These are phyloP conservation scores for Actenoides lindsayi DNA, from an alignment of 2,113 vertebrate genomes.

Conservation along the genomic window DNA sequence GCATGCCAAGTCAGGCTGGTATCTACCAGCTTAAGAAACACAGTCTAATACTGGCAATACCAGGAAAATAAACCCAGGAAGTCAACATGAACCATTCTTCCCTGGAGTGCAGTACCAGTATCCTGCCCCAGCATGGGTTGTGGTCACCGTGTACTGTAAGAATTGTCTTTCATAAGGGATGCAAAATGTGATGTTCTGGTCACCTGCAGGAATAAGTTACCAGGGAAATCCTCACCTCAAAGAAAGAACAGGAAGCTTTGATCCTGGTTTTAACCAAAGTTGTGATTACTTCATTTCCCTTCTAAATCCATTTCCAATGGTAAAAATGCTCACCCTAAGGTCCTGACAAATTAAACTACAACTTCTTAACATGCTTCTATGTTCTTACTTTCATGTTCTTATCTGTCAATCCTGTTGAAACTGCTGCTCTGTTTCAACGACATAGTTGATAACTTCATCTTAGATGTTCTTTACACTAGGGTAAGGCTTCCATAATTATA, in stretches of 20 bases:
- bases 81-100: not conserved
- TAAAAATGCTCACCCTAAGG: not conserved
- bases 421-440: not conserved
- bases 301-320: not conserved
- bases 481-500: not conserved
- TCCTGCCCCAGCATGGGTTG: not conserved
- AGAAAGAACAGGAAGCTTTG: not conserved
- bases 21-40: not conserved
- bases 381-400: not conserved
- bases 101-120: not conserved
- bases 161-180: not conserved
- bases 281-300: not conserved
- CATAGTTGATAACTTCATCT: not conserved
- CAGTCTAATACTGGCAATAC: not conserved
- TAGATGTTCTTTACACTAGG: not conserved
- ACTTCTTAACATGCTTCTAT: not conserved
- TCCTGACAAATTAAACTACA: not conserved
- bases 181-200: not conserved
- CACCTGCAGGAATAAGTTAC: not conserved
- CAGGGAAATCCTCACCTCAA: not conserved
- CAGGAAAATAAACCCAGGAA: not conserved
- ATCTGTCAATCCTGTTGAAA: not conserved
- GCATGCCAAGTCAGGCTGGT: accelerated
- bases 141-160: not conserved
- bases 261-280: not conserved